Evolutionary conservation across 2,113 vertebrate species (phyloP).

Genomic region (Thalassoma bifasciatum): DNA sequence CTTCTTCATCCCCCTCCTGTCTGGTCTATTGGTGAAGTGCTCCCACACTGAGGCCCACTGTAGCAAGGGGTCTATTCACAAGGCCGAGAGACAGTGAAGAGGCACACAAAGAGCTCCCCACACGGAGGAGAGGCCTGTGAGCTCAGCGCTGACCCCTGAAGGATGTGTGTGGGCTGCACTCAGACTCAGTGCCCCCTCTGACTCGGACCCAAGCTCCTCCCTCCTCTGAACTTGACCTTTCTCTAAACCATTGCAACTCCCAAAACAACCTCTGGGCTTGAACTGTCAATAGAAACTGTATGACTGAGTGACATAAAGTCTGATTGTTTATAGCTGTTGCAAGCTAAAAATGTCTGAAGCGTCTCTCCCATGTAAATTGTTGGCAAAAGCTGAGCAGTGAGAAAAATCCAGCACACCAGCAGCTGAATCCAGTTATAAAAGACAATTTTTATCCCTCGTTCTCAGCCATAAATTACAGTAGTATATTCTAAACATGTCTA

Average conservation of each 20-base stretch:
- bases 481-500: constrained; percentile 26
- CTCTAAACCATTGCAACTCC: constrained; percentile 54
- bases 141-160: constrained; percentile 78
- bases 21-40: constrained; percentile 43
- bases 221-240: constrained; percentile 63
- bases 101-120: constrained; percentile 76
- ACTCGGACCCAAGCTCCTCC: constrained; percentile 58
- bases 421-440: constrained; percentile 30
- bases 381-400: constrained; percentile 40
- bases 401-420: constrained; percentile 19
- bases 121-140: constrained; percentile 54
- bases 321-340: constrained; percentile 42
- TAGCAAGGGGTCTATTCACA: constrained; percentile 73
- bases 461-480: constrained; percentile 35
- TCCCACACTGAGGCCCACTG: constrained; percentile 66
- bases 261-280: constrained; percentile 52
- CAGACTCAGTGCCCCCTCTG: constrained; percentile 68
- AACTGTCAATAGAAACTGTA: constrained; percentile 43
- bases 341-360: constrained; percentile 44
- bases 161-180: constrained; percentile 80
- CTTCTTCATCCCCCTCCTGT: constrained; percentile 33
- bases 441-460: constrained; percentile 26
- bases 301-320: constrained; percentile 28
- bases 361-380: constrained; percentile 57
- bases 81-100: constrained; percentile 58